Percentiles rank a stretch among this genome's conserved stretches.
Evolutionary conservation across 2,888 invertebrate species (phyloP).

Genomic region (Mylabris sibirica): DNA sequence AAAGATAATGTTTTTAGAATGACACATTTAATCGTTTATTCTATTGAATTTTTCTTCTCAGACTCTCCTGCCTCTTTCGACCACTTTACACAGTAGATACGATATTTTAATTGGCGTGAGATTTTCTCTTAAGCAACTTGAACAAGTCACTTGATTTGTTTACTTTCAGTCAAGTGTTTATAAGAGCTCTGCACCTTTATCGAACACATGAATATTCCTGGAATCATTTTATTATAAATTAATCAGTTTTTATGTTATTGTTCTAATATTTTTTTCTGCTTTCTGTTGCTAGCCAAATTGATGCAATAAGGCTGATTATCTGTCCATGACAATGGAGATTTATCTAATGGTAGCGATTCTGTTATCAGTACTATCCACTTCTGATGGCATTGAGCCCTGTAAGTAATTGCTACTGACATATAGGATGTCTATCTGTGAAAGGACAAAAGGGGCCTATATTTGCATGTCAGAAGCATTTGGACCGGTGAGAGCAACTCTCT

Average conservation of each 20-base stretch:
- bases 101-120: slow-evolving; percentile 42
- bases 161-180: slow-evolving; percentile 27
- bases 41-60: slow-evolving; percentile 1
- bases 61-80: background rate
- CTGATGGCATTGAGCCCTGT: slow-evolving; percentile 54
- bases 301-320: background rate
- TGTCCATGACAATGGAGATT: slow-evolving; percentile 36
- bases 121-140: slow-evolving; percentile 28
- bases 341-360: slow-evolving; percentile 39
- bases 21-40: slow-evolving; percentile 24
- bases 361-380: slow-evolving; percentile 43
- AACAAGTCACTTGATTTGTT: slow-evolving; percentile 32
- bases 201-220: slow-evolving; percentile 21
- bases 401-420: slow-evolving; percentile 48
- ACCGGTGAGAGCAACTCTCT: slow-evolving; percentile 26
- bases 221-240: slow-evolving; percentile 32
- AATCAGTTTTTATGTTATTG: slow-evolving; percentile 19
- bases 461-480: slow-evolving; percentile 47
- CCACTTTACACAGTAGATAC: slow-evolving; percentile 27
- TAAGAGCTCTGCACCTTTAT: slow-evolving; percentile 26
- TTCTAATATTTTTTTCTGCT: background rate
- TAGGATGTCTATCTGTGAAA: slow-evolving; percentile 35
- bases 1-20: slow-evolving; percentile 33
- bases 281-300: background rate
- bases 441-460: slow-evolving; percentile 48